Percentiles rank a stretch among this genome's conserved stretches.
Evolutionary conservation across 2,888 invertebrate species (phyloP).

Genomic region (Eurytoma adleriae): DNA sequence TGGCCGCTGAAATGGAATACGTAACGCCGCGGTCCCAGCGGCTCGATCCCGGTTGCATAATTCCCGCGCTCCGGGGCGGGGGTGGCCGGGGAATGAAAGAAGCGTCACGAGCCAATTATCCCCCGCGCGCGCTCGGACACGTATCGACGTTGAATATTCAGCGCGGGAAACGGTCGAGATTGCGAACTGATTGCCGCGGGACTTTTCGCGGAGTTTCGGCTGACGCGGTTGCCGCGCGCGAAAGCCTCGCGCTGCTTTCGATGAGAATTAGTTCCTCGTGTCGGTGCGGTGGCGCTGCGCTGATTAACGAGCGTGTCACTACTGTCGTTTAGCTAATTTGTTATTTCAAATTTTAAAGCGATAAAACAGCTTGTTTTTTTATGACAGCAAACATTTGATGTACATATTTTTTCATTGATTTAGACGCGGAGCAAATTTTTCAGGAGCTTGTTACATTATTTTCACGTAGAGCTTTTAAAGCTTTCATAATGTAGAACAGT

Average conservation of each 20-base stretch:
- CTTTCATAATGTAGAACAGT: too few species aligned
- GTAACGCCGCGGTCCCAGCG: slow-evolving; percentile 50
- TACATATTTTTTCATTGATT: too few species aligned
- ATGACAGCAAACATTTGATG: too few species aligned
- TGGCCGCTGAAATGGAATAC: slow-evolving; percentile 55
- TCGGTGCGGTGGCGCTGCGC: not conserved
- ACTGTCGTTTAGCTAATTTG: too few species aligned
- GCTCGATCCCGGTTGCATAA: slow-evolving; percentile 41
- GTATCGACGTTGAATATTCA: slow-evolving; percentile 28
- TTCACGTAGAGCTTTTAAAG: too few species aligned
- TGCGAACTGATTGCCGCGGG: not conserved
- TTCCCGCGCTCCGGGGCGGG: slow-evolving; percentile 9
- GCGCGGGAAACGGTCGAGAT: slow-evolving; percentile 18
- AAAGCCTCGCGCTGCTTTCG: not conserved
- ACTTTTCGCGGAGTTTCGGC: not conserved
- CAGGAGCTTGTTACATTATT: too few species aligned
- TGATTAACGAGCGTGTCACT: not conserved
- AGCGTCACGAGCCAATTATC: too few species aligned
- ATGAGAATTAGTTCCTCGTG: not conserved
- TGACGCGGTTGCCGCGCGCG: slow-evolving; percentile 2
- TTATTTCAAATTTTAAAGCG: too few species aligned
- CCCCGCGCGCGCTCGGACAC: not conserved
- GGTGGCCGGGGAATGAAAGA: not conserved
- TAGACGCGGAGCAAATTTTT: too few species aligned
- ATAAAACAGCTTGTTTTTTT: too few species aligned